phyloP scores from a whole-genome alignment of 1,140 invertebrate species.

The Drosophila mojavensis region DNA sequence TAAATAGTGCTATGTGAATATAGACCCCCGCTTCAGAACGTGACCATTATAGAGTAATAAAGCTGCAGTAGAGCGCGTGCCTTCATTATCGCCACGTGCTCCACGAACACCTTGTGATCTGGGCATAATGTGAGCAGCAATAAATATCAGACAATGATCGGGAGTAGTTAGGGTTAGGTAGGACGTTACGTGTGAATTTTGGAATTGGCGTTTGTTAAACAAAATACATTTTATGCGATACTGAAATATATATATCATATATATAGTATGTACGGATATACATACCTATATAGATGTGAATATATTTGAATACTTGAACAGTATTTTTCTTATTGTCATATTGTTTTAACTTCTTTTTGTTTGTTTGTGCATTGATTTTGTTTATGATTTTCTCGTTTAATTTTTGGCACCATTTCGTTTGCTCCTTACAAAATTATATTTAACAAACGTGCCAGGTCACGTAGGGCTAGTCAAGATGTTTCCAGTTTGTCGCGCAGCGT shows the following conservation, averaged over 20 bases:
- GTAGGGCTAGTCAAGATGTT: constrained; percentile 91
- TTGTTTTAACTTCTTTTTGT: constrained; percentile 40
- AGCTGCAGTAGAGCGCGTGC: constrained; percentile 14
- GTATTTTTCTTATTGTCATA: constrained; percentile 7
- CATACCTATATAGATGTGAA: background rate
- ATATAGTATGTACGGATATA: background rate
- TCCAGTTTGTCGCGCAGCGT: constrained; percentile 87
- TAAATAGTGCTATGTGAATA: background rate
- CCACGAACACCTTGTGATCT: background rate
- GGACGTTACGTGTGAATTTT: constrained; percentile 23
- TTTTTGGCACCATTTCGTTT: constrained; percentile 76
- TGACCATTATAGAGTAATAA: constrained; percentile 25
- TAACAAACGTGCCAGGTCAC: constrained; percentile 86
- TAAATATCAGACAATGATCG: background rate
- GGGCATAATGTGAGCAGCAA: background rate
- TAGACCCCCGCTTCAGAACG: constrained; percentile 18
- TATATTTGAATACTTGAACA: background rate
- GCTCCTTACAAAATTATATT: constrained; percentile 71
- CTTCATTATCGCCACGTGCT: constrained; percentile 41
- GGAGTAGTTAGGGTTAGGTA: background rate
- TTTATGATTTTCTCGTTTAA: constrained; percentile 54
- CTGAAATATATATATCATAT: too few species aligned
- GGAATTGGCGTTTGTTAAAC: constrained; percentile 46
- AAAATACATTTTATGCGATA: background rate
- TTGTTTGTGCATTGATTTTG: constrained; percentile 38